Evolutionary conservation across 2,113 vertebrate genomes (phyloP).

Genomic region (Merops nubicus): DNA sequence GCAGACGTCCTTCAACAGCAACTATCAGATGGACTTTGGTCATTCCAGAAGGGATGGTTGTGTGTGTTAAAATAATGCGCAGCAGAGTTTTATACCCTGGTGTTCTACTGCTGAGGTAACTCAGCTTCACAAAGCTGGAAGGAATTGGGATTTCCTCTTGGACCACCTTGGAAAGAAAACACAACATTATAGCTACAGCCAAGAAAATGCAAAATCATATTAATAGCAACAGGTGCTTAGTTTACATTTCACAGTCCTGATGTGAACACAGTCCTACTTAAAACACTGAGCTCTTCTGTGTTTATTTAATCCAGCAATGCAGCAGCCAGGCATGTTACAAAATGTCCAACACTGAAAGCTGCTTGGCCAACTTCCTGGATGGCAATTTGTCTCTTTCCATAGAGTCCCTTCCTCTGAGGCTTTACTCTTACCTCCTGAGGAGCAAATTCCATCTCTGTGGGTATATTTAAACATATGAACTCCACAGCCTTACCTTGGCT

Average conservation of each 20-base stretch:
- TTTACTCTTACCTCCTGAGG: not conserved
- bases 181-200: not conserved
- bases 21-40: slow-evolving; percentile 92
- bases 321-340: not conserved
- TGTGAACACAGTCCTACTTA: not conserved
- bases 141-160: slow-evolving; percentile 94
- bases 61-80: slow-evolving; percentile 90
- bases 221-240: not conserved
- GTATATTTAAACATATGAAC: not conserved
- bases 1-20: slow-evolving; percentile 89
- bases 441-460: not conserved
- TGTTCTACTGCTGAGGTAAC: slow-evolving; percentile 92
- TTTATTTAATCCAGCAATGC: not conserved
- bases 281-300: not conserved
- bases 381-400: not conserved
- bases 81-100: slow-evolving; percentile 93
- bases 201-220: not conserved
- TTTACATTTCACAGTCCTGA: not conserved
- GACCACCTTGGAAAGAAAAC: slow-evolving; percentile 82
- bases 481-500: not conserved
- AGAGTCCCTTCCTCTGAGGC: not conserved
- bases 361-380: not conserved
- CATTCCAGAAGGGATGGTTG: slow-evolving; percentile 83
- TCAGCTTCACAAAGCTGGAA: slow-evolving; percentile 91
- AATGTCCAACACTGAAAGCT: not conserved